A percentile compares a stretch with the other conserved stretches of the same genome.
phyloP scores from a whole-genome alignment of 2,113 vertebrate genomes.

The Galeopterus variegatus region DNA sequence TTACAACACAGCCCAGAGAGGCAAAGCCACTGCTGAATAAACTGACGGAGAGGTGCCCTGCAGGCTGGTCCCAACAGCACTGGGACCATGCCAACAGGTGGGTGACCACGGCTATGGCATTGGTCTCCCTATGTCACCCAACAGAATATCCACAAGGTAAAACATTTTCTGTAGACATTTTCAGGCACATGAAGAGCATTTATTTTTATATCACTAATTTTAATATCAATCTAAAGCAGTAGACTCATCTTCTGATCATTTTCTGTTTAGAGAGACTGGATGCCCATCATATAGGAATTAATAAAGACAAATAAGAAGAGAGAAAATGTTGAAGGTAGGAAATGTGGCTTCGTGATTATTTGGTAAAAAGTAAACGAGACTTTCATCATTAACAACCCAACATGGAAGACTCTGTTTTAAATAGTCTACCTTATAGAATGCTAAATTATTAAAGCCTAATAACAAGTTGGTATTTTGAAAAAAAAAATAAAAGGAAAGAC shows the following conservation, averaged over 20 bases:
- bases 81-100: neutral
- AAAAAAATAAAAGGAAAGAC: neutral
- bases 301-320: neutral
- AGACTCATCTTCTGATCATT: neutral
- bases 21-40: neutral
- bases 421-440: neutral
- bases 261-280: neutral
- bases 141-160: neutral
- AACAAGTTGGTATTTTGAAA: neutral
- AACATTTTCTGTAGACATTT: neutral
- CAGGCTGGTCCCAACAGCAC: neutral
- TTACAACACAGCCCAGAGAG: neutral
- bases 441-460: constrained; percentile 15
- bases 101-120: neutral
- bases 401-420: neutral
- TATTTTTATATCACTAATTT: neutral
- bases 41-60: neutral
- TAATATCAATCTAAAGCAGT: neutral
- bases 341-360: neutral
- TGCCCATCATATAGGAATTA: neutral
- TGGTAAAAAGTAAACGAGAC: constrained; percentile 12
- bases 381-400: neutral
- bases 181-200: neutral
- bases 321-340: neutral
- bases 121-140: neutral